A percentile compares a stretch with the other conserved stretches of the same genome.
These are phyloP conservation scores for Belonocnema kinseyi DNA, from an alignment of 1,140 invertebrate species.

Conservation along the genomic window DNA sequence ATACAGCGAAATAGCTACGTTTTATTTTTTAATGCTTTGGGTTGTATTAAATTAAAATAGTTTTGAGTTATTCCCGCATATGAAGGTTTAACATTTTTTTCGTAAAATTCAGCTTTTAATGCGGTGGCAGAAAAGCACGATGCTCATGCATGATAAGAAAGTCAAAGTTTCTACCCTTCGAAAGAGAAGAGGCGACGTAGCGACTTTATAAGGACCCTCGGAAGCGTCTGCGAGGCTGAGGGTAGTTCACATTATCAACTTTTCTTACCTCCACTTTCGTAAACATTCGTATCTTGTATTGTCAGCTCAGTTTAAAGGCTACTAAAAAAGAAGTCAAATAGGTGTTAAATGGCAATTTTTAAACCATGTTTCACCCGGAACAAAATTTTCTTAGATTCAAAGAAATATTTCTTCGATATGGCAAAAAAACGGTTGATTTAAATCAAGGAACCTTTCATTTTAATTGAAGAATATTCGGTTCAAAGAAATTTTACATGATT, in stretches of 20 bases:
- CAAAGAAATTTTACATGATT: too few species aligned
- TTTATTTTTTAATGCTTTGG: too few species aligned
- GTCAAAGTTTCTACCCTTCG: constrained; percentile 52
- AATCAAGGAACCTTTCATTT: too few species aligned
- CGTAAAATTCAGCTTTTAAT: not conserved
- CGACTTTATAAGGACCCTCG: constrained; percentile 64
- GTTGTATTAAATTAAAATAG: too few species aligned
- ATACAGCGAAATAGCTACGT: too few species aligned
- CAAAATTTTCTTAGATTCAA: constrained; percentile 37
- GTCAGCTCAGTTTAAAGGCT: not conserved
- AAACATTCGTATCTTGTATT: constrained; percentile 63
- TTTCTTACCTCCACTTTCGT: constrained; percentile 67
- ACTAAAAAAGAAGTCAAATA: not conserved
- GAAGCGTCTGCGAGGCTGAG: constrained; percentile 58
- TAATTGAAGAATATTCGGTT: too few species aligned
- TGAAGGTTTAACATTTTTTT: too few species aligned
- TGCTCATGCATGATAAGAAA: constrained; percentile 32
- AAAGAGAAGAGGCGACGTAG: constrained; percentile 53
- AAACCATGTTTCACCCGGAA: not conserved
- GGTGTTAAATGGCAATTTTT: constrained; percentile 29
- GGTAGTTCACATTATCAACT: constrained; percentile 63
- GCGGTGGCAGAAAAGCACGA: not conserved
- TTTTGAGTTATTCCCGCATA: too few species aligned
- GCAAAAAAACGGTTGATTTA: too few species aligned
- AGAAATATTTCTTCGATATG: constrained; percentile 25